phyloP scores from a whole-genome alignment of 2,113 vertebrate species.

The Eulacestoma nigropectus region DNA sequence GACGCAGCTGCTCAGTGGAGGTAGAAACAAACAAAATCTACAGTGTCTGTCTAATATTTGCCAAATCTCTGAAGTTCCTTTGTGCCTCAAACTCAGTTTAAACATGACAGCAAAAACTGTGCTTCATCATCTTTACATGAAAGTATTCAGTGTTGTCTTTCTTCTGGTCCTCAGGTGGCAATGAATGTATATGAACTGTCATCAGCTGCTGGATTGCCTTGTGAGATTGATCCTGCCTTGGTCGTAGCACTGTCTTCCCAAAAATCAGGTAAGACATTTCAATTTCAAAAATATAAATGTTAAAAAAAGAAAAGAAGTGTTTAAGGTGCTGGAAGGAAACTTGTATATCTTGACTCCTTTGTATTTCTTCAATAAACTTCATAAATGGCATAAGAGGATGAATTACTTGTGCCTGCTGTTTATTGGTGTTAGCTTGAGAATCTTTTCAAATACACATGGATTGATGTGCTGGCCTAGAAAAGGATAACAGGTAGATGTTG shows the following conservation, averaged over 20 bases:
- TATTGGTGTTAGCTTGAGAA: not conserved
- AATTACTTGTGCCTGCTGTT: not conserved
- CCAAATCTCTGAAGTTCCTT: not conserved
- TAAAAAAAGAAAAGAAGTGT: not conserved
- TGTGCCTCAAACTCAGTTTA: not conserved
- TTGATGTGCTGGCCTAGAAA: not conserved
- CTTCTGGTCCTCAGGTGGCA: conserved; percentile 82
- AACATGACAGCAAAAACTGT: not conserved
- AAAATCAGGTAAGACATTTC: conserved; percentile 83
- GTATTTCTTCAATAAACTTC: not conserved
- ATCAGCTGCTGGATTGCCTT: conserved; percentile 93
- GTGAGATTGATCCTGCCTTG: conserved; percentile 95
- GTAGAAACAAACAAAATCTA: not conserved
- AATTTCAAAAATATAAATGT: not conserved
- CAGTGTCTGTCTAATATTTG: not conserved
- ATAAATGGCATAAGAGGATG: not conserved
- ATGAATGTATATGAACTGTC: conserved; percentile 99
- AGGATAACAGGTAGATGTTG: not conserved
- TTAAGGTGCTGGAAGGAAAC: not conserved
- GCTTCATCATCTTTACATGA: not conserved
- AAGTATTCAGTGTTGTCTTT: not conserved
- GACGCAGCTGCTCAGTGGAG: not conserved
- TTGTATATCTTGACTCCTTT: not conserved
- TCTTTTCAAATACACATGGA: not conserved
- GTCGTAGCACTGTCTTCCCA: conserved; percentile 97